Conservation (phyloP, 2,888 invertebrate genomes). For the Dasysyrphus albostriatus region DNA sequence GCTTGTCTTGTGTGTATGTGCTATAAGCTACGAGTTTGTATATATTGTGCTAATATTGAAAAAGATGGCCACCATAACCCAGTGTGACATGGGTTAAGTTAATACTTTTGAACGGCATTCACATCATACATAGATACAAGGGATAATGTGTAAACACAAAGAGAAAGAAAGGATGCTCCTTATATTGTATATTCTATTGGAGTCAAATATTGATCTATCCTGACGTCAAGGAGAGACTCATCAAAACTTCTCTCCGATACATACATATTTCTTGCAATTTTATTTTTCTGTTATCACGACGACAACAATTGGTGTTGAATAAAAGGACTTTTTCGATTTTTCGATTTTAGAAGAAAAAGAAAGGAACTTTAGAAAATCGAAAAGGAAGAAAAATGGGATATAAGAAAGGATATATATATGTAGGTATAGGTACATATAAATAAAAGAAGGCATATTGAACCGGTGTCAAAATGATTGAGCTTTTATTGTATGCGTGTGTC, state of each 20-base stretch:
- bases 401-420: constrained; percentile 17
- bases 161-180: constrained; percentile 34
- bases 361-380: neutral
- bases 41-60: constrained; percentile 47
- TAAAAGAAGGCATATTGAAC: constrained; percentile 28
- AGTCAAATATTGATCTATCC: constrained; percentile 67
- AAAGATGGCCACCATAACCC: constrained; percentile 45
- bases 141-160: constrained; percentile 28
- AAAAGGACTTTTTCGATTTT: constrained; percentile 27
- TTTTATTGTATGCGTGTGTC: constrained; percentile 62
- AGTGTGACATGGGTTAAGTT: constrained; percentile 59
- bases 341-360: neutral
- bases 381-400: constrained; percentile 12
- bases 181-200: constrained; percentile 22
- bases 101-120: constrained; percentile 42
- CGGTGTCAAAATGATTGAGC: constrained; percentile 69
- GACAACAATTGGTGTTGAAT: constrained; percentile 8
- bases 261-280: neutral
- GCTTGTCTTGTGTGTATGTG: constrained; percentile 15
- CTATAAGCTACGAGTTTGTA: neutral
- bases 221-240: constrained; percentile 60
- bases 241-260: constrained; percentile 42
- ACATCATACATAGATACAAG: neutral
- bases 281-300: constrained; percentile 15
- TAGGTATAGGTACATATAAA: neutral